Evolutionary conservation across 2,113 vertebrate genomes (phyloP).

Genomic region (Saguinus midas): DNA sequence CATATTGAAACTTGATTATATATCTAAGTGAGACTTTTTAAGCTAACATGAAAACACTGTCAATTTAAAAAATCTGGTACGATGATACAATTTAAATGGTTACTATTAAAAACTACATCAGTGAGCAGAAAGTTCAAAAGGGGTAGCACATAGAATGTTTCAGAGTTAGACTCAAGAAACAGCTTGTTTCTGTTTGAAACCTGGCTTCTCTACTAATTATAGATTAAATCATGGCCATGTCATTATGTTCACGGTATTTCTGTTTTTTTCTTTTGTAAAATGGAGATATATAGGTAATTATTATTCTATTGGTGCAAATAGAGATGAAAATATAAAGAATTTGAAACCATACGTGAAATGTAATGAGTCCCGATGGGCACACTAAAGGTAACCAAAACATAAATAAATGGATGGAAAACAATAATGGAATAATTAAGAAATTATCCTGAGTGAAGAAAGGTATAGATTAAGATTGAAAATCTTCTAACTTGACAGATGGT

Average conservation of each 20-base stretch:
- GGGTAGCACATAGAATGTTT: background rate
- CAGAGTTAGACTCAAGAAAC: background rate
- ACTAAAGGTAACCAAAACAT: background rate
- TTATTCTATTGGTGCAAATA: background rate
- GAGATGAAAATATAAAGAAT: background rate
- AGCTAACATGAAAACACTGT: background rate
- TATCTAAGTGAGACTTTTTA: background rate
- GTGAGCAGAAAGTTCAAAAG: background rate
- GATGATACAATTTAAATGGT: background rate
- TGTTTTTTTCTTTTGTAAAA: background rate
- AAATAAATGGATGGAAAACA: background rate
- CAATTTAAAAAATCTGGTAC: background rate
- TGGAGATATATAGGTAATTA: background rate
- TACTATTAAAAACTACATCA: background rate
- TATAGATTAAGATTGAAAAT: background rate
- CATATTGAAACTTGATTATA: background rate
- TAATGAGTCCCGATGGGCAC: background rate
- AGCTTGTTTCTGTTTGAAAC: background rate
- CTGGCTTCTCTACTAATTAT: background rate
- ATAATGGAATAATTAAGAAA: background rate
- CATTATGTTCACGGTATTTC: background rate
- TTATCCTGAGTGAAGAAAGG: background rate
- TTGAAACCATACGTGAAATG: background rate
- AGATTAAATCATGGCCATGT: background rate
- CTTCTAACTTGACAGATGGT: background rate